These are phyloP conservation scores for Porites evermanni DNA, from an alignment of 92 coral and sea anemone genomes.

Conservation along the genomic window DNA sequence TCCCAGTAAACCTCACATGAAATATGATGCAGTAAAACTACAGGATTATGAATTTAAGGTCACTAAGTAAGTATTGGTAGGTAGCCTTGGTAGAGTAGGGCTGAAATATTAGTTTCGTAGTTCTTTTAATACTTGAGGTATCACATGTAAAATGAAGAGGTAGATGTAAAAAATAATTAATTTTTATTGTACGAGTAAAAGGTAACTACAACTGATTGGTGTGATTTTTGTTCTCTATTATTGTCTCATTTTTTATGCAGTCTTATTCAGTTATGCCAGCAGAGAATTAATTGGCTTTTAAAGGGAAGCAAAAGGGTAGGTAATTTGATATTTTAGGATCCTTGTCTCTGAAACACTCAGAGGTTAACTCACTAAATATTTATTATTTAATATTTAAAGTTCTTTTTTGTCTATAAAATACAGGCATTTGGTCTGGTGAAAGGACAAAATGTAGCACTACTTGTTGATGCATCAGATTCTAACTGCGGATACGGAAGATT, in stretches of 20 bases:
- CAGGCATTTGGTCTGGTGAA: slow-evolving; percentile 97
- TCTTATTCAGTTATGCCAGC: slow-evolving; percentile 86
- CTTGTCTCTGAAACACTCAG: too few relatives aligned
- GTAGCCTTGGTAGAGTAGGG: too few relatives aligned
- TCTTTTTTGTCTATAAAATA: neutral
- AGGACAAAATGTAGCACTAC: slow-evolving; percentile 87
- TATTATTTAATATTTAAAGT: too few relatives aligned
- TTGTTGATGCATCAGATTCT: slow-evolving; percentile 98
- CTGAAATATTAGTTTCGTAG: too few relatives aligned
- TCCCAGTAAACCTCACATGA: slow-evolving; percentile 76
- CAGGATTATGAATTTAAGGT: slow-evolving; percentile 85
- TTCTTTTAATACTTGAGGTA: too few relatives aligned
- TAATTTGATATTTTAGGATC: too few relatives aligned
- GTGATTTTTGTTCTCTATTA: neutral
- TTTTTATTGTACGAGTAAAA: too few relatives aligned
- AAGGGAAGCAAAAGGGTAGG: slow-evolving; percentile 92
- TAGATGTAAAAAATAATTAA: too few relatives aligned
- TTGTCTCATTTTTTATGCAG: slow-evolving; percentile 15
- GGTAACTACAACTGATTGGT: too few relatives aligned
- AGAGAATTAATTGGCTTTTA: slow-evolving; percentile 92
- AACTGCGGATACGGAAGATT: slow-evolving; percentile 97
- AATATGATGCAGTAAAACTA: slow-evolving; percentile 82
- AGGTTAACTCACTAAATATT: too few relatives aligned
- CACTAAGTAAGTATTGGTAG: slow-evolving; percentile 62
- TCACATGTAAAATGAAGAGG: too few relatives aligned